phyloP scores from a whole-genome alignment of 2,888 invertebrate species.

The Caprella mutica region DNA sequence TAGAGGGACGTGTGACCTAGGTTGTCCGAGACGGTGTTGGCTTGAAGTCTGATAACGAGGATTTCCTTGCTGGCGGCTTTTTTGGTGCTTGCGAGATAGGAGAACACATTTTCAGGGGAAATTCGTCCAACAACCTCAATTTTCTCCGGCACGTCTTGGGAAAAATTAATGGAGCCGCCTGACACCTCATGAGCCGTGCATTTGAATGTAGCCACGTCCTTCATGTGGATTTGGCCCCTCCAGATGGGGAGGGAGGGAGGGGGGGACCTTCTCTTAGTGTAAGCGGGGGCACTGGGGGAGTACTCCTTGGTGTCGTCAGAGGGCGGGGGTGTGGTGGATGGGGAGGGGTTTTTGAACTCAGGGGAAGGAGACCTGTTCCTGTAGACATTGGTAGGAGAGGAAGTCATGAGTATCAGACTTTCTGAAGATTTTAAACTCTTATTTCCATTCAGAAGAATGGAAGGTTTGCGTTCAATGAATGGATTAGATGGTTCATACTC shows the following conservation, averaged over 20 bases:
- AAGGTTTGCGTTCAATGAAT: too few species aligned
- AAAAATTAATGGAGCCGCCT: slow-evolving; percentile 55
- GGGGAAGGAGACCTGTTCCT: not conserved
- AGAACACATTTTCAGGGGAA: slow-evolving; percentile 77
- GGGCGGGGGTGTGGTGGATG: slow-evolving; percentile 20
- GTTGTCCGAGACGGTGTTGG: slow-evolving; percentile 70
- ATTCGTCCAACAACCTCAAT: slow-evolving; percentile 79
- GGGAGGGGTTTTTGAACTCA: not conserved
- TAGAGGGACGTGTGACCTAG: slow-evolving; percentile 73
- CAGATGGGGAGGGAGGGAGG: slow-evolving; percentile 23
- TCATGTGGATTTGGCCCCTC: slow-evolving; percentile 32
- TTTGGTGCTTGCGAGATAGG: slow-evolving; percentile 81
- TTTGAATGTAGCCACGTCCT: slow-evolving; percentile 33
- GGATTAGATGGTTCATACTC: too few species aligned
- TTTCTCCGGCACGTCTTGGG: slow-evolving; percentile 61
- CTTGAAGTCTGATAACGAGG: slow-evolving; percentile 64
- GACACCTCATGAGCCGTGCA: slow-evolving; percentile 38
- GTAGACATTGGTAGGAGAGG: too few species aligned
- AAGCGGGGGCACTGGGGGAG: slow-evolving; percentile 12
- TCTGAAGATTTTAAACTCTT: too few species aligned
- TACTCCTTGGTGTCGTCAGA: slow-evolving; percentile 4
- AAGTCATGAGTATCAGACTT: too few species aligned
- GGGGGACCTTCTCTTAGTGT: slow-evolving; percentile 8
- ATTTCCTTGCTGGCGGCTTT: slow-evolving; percentile 54
- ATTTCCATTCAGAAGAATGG: too few species aligned